A percentile compares a stretch with the other conserved stretches of the same genome.
Conservation (phyloP, 2,888 invertebrate genomes). For the Andrena haemorrhoa region DNA sequence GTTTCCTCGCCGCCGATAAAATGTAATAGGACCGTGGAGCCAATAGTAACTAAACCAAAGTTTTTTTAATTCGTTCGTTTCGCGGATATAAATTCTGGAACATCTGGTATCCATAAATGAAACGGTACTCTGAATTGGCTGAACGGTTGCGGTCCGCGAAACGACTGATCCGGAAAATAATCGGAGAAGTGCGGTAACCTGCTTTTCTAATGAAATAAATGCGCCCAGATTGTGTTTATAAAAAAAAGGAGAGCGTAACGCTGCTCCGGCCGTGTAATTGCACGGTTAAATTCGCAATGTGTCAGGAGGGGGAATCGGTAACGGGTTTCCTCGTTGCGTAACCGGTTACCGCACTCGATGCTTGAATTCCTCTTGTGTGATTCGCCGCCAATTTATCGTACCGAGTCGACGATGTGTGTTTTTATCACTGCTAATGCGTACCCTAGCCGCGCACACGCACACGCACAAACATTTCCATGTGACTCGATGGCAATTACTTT, state of each 20-base stretch:
- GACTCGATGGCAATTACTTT: conserved; percentile 26
- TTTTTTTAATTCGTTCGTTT: conserved; percentile 5
- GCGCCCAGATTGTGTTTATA: conserved; percentile 6
- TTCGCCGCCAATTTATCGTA: conserved; percentile 35
- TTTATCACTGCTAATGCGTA: conserved; percentile 17
- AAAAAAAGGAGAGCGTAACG: conserved; percentile 5
- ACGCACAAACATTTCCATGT: neutral
- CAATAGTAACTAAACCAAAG: neutral
- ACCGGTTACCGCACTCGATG: conserved; percentile 1
- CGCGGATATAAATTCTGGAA: conserved; percentile 1
- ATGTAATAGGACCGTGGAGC: neutral
- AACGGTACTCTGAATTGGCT: neutral
- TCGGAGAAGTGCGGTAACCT: neutral
- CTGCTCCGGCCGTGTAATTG: conserved; percentile 15
- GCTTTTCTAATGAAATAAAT: conserved; percentile 38
- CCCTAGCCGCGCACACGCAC: neutral
- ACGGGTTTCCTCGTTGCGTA: conserved; percentile 21
- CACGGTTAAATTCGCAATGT: conserved; percentile 36
- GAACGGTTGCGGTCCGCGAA: neutral
- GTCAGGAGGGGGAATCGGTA: conserved; percentile 13
- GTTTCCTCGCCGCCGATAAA: neutral
- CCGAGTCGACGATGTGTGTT: conserved; percentile 20
- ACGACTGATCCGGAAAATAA: conserved; percentile 25
- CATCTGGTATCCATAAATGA: neutral
- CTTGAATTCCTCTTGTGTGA: conserved; percentile 18